phyloP scores from a whole-genome alignment of 2,113 vertebrate species.

The Rhinogobius similis region DNA sequence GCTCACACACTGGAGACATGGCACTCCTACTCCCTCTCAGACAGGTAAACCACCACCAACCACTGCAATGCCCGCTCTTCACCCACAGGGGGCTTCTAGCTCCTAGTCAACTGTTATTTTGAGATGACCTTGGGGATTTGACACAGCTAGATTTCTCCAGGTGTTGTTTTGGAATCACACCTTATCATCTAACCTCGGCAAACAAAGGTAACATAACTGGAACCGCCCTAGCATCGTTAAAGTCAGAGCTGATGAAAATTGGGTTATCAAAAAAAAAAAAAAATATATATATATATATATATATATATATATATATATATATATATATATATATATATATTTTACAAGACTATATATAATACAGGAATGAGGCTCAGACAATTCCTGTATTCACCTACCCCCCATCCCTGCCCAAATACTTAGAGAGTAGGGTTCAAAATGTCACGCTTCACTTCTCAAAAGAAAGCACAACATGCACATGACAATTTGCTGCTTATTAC shows the following conservation, averaged over 20 bases:
- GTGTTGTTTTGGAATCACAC: background rate
- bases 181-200: background rate
- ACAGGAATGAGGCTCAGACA: too few relatives aligned
- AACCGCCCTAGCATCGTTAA: background rate
- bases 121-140: background rate
- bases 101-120: background rate
- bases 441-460: too few relatives aligned
- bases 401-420: too few relatives aligned
- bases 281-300: background rate
- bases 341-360: too few relatives aligned
- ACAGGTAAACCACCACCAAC: slow-evolving; percentile 79
- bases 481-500: too few relatives aligned
- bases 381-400: too few relatives aligned
- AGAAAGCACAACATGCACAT: too few relatives aligned
- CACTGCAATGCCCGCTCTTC: background rate
- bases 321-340: too few relatives aligned
- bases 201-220: too few relatives aligned
- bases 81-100: background rate
- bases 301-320: too few relatives aligned
- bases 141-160: background rate
- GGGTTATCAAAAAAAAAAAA: background rate
- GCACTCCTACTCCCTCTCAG: slow-evolving; percentile 85
- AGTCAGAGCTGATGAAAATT: background rate
- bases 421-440: too few relatives aligned
- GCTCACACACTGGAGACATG: slow-evolving; percentile 89